A percentile compares a stretch with the other conserved stretches of the same genome.
phyloP scores from a whole-genome alignment of 2,888 invertebrate species.

The Cyclophora punctaria region DNA sequence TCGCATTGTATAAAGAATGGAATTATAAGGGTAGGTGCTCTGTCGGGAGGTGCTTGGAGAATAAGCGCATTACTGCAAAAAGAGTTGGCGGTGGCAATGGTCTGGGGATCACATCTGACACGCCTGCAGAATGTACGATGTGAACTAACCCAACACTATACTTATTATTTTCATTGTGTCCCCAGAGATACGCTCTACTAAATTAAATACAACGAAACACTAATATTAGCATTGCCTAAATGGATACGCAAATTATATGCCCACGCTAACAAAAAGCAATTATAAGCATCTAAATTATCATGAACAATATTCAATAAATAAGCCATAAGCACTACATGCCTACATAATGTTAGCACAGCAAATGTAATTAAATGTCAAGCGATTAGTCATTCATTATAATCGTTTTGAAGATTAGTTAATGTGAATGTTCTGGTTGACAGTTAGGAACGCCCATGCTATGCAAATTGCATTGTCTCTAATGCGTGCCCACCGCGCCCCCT shows the following conservation, averaged over 20 bases:
- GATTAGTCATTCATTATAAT: constrained; percentile 50
- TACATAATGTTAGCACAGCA: constrained; percentile 11
- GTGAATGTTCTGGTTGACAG: constrained; percentile 70
- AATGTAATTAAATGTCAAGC: constrained; percentile 13
- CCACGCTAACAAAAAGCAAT: no score
- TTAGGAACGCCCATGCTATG: constrained; percentile 64
- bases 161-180: constrained; percentile 11
- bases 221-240: no score
- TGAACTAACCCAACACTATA: constrained; percentile 37
- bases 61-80: constrained; percentile 69
- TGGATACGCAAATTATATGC: no score
- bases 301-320: no score
- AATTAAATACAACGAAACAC: no score
- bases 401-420: constrained; percentile 58
- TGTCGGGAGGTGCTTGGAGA: constrained; percentile 41
- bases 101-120: constrained; percentile 26
- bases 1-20: constrained; percentile 54
- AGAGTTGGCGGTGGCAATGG: constrained; percentile 19
- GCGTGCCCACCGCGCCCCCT: constrained; percentile 55
- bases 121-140: constrained; percentile 64
- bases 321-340: no score
- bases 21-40: constrained; percentile 53
- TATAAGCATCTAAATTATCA: no score
- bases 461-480: constrained; percentile 71
- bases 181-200: constrained; percentile 21